Percentiles rank a stretch among this genome's conserved stretches.
phyloP scores from a whole-genome alignment of 2,113 vertebrate genomes.

The Pongo abelii region DNA sequence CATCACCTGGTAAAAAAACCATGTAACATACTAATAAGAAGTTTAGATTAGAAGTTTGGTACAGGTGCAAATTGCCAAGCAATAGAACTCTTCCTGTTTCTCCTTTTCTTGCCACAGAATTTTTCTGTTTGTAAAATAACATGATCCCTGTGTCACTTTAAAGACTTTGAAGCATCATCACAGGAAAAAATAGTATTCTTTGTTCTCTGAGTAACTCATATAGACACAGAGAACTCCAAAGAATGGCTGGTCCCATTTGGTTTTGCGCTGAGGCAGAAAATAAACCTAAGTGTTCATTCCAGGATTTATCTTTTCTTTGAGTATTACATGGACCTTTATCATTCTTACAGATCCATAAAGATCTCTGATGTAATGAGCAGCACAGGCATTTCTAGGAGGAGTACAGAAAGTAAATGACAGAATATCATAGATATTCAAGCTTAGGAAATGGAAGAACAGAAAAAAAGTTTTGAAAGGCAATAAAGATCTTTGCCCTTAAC shows the following conservation, averaged over 20 bases:
- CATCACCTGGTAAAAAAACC: neutral
- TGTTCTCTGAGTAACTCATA: neutral
- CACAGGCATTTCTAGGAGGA: neutral
- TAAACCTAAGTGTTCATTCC: neutral
- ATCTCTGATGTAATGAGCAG: neutral
- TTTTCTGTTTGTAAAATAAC: neutral
- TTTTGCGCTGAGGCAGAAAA: neutral
- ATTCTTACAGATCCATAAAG: neutral
- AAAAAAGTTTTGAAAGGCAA: neutral
- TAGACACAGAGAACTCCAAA: neutral
- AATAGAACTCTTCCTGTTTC: neutral
- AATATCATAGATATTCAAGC: neutral
- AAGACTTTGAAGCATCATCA: neutral
- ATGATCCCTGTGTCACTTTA: neutral
- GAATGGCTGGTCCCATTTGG: neutral
- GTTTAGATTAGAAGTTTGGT: neutral
- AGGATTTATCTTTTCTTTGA: neutral
- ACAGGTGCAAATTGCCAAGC: neutral
- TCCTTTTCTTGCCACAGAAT: neutral
- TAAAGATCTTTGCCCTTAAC: neutral
- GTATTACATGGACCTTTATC: neutral
- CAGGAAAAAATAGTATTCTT: neutral
- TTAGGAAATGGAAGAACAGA: neutral
- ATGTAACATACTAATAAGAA: neutral
- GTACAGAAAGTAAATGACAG: neutral